A percentile compares a stretch with the other conserved stretches of the same genome.
These are phyloP conservation scores for Nephila pilipes DNA, from an alignment of 1,140 invertebrate species.

Conservation along the genomic window DNA sequence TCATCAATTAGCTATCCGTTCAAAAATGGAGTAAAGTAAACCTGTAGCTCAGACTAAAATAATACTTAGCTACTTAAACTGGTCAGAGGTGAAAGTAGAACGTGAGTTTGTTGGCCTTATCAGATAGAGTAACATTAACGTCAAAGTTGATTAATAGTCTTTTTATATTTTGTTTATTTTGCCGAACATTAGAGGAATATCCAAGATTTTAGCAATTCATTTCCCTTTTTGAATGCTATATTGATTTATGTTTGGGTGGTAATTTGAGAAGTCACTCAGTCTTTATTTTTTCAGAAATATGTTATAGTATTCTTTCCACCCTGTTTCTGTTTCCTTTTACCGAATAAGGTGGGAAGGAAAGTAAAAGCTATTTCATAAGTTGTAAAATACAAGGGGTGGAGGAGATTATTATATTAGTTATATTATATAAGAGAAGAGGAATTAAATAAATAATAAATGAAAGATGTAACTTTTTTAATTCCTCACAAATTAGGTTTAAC, in stretches of 20 bases:
- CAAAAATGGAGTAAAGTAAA: neutral
- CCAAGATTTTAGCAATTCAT: neutral
- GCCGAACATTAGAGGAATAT: neutral
- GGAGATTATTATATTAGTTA: no score
- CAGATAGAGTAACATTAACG: conserved; percentile 6
- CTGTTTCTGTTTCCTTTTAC: no score
- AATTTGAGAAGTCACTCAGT: neutral
- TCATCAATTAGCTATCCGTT: neutral
- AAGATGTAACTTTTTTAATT: no score
- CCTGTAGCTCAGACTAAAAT: neutral
- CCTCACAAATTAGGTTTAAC: no score
- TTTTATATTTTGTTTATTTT: conserved; percentile 8
- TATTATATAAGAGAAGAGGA: no score
- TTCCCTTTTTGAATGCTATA: neutral
- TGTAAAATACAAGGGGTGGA: no score
- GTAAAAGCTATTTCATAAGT: no score
- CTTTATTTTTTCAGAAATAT: no score
- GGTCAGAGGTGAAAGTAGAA: conserved; percentile 50
- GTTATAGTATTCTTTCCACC: no score
- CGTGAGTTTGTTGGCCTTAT: conserved; percentile 39
- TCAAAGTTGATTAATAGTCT: neutral
- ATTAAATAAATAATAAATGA: no score
- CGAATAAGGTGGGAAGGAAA: no score
- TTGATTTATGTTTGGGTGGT: neutral
- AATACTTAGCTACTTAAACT: neutral